Evolutionary conservation across 2,888 invertebrate species (phyloP).

Genomic region (Cenopis cana): DNA sequence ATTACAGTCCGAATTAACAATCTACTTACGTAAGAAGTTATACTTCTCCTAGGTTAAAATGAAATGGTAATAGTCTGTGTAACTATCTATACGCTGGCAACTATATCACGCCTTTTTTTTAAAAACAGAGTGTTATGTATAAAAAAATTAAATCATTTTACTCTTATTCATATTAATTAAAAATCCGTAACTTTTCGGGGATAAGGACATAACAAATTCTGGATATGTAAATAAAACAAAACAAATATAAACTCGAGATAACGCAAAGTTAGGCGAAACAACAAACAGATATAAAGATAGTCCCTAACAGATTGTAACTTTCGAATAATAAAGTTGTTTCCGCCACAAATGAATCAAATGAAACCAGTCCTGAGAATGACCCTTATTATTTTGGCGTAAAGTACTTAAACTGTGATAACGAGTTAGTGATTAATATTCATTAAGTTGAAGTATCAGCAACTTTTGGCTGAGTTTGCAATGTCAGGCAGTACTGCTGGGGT

Average conservation of each 20-base stretch:
- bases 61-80: too few relatives aligned
- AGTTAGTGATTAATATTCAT: too few relatives aligned
- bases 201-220: conserved; percentile 1
- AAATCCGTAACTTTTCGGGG: neutral
- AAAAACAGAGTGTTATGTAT: too few relatives aligned
- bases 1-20: too few relatives aligned
- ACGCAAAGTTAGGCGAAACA: conserved; percentile 8
- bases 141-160: too few relatives aligned
- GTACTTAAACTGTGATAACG: neutral
- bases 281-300: conserved; percentile 18
- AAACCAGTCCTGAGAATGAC: neutral
- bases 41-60: too few relatives aligned
- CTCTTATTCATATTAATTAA: neutral
- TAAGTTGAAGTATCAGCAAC: too few relatives aligned
- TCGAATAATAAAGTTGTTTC: conserved; percentile 21
- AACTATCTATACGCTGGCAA: too few relatives aligned
- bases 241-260: conserved; percentile 18
- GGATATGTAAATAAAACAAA: conserved; percentile 16
- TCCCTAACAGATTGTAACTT: conserved; percentile 17
- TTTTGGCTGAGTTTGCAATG: too few relatives aligned
- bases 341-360: conserved; percentile 10
- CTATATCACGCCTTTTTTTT: too few relatives aligned
- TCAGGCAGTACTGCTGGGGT: too few relatives aligned
- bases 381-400: neutral
- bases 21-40: too few relatives aligned